Conservation (phyloP, 2,113 vertebrate genomes). For the Lepidothrix coronata region DNA sequence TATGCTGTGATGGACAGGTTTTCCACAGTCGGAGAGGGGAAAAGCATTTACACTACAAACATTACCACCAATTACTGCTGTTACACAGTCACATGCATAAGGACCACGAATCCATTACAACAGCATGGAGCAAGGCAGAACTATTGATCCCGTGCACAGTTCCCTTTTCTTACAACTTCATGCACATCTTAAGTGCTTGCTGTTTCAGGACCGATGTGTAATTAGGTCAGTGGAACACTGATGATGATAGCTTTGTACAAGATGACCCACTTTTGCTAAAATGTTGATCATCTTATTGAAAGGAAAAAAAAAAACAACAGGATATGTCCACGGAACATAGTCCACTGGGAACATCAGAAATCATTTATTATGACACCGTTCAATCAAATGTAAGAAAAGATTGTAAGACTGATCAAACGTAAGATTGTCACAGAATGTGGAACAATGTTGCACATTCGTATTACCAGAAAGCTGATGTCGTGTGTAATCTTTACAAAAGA, state of each 20-base stretch:
- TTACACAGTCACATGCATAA: neutral
- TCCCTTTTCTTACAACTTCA: constrained; percentile 5
- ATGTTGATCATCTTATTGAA: neutral
- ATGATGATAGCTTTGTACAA: constrained; percentile 47
- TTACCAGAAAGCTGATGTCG: neutral
- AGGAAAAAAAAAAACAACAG: neutral
- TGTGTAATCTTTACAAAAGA: neutral
- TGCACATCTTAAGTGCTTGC: neutral
- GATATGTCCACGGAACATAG: neutral
- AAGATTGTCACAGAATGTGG: neutral
- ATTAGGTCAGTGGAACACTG: constrained; percentile 62
- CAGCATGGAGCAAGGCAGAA: neutral
- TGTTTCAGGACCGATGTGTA: constrained; percentile 35
- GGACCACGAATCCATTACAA: neutral
- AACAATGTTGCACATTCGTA: neutral
- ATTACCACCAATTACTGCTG: neutral
- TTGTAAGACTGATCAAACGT: no score
- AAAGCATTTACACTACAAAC: neutral
- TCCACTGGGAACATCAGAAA: neutral
- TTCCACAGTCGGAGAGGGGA: neutral
- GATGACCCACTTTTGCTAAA: constrained; percentile 53
- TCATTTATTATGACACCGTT: neutral
- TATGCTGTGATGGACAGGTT: neutral
- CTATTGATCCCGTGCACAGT: neutral
- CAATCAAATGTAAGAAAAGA: neutral